Conservation (phyloP, 1,140 invertebrate genomes). For the Trialeurodes vaporariorum region DNA sequence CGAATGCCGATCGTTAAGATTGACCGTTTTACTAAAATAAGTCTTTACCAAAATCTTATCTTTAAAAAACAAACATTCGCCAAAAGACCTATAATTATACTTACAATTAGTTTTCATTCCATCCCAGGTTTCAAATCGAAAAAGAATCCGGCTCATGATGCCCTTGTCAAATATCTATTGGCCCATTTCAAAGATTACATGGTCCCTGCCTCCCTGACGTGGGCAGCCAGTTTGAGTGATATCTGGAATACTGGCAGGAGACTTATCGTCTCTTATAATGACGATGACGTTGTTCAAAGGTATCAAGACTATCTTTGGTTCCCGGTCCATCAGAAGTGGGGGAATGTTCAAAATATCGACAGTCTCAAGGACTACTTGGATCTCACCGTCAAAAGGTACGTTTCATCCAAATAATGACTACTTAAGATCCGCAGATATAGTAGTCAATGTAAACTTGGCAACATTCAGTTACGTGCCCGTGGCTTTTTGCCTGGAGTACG, state of each 20-base stretch:
- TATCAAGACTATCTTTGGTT: conserved; percentile 32
- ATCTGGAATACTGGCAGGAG: conserved; percentile 41
- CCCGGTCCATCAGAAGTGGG: conserved; percentile 45
- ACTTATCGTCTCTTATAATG: conserved; percentile 45
- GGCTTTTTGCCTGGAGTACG: too few relatives aligned
- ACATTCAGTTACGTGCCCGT: too few relatives aligned
- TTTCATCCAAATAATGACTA: conserved; percentile 6
- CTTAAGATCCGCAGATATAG: too few relatives aligned
- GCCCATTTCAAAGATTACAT: conserved; percentile 39
- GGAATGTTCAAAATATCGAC: conserved; percentile 39
- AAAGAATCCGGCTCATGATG: conserved; percentile 30
- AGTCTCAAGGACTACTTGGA: conserved; percentile 38
- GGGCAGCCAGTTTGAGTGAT: conserved; percentile 36
- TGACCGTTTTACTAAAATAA: too few relatives aligned
- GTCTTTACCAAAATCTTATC: too few relatives aligned
- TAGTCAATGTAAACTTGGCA: too few relatives aligned
- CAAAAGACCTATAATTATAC: too few relatives aligned
- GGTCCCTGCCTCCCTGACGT: conserved; percentile 35
- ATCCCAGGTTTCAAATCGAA: conserved; percentile 11
- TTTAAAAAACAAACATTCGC: too few relatives aligned
- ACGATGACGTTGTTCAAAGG: conserved; percentile 28
- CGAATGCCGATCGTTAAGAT: too few relatives aligned
- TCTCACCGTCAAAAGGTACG: conserved; percentile 27
- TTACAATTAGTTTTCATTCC: too few relatives aligned
- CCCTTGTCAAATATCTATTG: conserved; percentile 38